These are phyloP conservation scores for Lineus longissimus DNA, from an alignment of 1,140 invertebrate species.

Conservation along the genomic window DNA sequence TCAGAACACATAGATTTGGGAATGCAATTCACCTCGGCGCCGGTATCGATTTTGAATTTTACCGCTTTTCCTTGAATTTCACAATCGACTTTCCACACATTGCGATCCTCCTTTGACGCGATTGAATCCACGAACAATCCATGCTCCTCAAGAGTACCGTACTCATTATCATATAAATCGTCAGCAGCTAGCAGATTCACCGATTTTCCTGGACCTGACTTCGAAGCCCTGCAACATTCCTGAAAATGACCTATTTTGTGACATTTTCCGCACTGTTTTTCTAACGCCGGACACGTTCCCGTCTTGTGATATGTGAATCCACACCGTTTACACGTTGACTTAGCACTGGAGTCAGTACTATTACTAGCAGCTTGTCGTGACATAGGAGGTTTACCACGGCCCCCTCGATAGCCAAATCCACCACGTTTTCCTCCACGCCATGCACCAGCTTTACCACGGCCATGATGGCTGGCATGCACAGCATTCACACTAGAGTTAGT, in stretches of 20 bases:
- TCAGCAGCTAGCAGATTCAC: not conserved
- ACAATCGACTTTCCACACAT: not conserved
- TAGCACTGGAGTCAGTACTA: too few relatives aligned
- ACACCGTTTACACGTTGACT: too few relatives aligned
- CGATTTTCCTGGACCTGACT: not conserved
- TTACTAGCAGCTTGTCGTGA: too few relatives aligned
- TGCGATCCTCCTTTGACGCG: not conserved
- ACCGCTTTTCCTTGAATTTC: not conserved
- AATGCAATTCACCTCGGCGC: not conserved
- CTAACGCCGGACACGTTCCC: not conserved
- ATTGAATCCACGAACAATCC: not conserved
- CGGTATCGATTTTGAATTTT: not conserved
- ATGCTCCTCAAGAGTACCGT: not conserved
- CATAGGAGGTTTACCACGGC: too few relatives aligned
- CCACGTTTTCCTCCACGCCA: too few relatives aligned
- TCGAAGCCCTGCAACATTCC: not conserved
- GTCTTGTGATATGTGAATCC: too few relatives aligned
- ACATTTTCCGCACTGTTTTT: not conserved
- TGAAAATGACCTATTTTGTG: not conserved
- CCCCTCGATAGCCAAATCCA: too few relatives aligned
- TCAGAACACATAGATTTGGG: not conserved
- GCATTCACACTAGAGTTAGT: not conserved
- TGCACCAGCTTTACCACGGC: too few relatives aligned
- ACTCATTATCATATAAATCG: slow-evolving; percentile 2
- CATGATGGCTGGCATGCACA: too few relatives aligned